Evolutionary conservation across 2,797 vertebrate genomes (phyloP).

Genomic region (Enteromius trimaculatus): DNA sequence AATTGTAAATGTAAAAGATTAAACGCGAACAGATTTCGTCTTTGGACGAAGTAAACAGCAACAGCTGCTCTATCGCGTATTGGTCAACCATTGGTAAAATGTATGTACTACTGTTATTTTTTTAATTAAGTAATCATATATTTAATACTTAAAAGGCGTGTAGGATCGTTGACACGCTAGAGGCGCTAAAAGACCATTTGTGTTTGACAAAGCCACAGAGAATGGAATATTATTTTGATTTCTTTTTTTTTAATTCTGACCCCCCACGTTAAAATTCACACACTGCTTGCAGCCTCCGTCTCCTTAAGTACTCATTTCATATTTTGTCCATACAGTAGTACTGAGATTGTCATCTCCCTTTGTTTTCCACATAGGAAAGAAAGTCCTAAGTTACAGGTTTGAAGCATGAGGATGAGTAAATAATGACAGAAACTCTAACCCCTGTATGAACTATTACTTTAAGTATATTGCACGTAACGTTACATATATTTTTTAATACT

Average conservation of each 20-base stretch:
- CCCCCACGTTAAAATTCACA: neutral
- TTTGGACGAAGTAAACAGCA: neutral
- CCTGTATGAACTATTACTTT: neutral
- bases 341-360: neutral
- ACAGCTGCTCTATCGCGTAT: neutral
- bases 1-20: neutral
- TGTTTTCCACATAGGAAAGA: neutral
- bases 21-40: neutral
- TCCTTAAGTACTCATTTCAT: too few species aligned
- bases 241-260: neutral
- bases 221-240: neutral
- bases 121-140: neutral
- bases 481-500: neutral
- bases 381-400: constrained; percentile 5
- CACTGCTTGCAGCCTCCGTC: neutral
- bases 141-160: neutral
- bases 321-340: neutral
- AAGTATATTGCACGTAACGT: neutral
- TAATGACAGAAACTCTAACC: neutral
- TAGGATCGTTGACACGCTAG: neutral
- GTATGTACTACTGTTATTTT: neutral
- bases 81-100: too few species aligned
- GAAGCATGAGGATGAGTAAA: neutral
- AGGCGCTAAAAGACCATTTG: neutral
- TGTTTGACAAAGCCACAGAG: neutral